Evolutionary conservation across 2,888 invertebrate species (phyloP).

Genomic region (Eupithecia inturbata): DNA sequence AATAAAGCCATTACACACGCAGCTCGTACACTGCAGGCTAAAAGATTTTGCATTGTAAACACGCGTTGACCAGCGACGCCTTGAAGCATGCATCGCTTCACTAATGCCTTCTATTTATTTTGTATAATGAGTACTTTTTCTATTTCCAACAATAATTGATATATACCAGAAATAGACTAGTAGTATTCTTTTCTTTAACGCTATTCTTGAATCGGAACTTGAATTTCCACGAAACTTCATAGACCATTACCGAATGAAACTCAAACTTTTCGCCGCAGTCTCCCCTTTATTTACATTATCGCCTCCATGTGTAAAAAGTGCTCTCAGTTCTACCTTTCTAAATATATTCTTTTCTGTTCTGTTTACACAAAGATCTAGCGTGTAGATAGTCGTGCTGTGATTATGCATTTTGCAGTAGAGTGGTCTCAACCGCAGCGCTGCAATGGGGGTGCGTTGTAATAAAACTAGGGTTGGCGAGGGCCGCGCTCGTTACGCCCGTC

Average conservation of each 20-base stretch:
- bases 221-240: conserved; percentile 41
- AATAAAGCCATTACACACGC: neutral
- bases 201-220: conserved; percentile 38
- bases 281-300: conserved; percentile 32
- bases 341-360: conserved; percentile 43
- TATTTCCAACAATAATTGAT: conserved; percentile 37
- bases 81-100: conserved; percentile 51
- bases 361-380: conserved; percentile 69
- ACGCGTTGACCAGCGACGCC: conserved; percentile 51
- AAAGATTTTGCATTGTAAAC: conserved; percentile 57
- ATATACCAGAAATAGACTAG: conserved; percentile 38
- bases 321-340: conserved; percentile 28
- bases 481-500: conserved; percentile 54
- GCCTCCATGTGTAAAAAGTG: conserved; percentile 32
- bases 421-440: conserved; percentile 57
- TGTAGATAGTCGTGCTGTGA: conserved; percentile 62
- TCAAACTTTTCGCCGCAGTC: conserved; percentile 38
- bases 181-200: conserved; percentile 39
- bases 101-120: conserved; percentile 46
- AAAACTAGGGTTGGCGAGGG: conserved; percentile 65
- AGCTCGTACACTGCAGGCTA: neutral
- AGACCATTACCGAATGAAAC: conserved; percentile 39
- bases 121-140: conserved; percentile 27
- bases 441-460: conserved; percentile 65
- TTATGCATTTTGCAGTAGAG: conserved; percentile 77